phyloP scores from a whole-genome alignment of 2,113 vertebrate species.

The Cisticola juncidis region DNA sequence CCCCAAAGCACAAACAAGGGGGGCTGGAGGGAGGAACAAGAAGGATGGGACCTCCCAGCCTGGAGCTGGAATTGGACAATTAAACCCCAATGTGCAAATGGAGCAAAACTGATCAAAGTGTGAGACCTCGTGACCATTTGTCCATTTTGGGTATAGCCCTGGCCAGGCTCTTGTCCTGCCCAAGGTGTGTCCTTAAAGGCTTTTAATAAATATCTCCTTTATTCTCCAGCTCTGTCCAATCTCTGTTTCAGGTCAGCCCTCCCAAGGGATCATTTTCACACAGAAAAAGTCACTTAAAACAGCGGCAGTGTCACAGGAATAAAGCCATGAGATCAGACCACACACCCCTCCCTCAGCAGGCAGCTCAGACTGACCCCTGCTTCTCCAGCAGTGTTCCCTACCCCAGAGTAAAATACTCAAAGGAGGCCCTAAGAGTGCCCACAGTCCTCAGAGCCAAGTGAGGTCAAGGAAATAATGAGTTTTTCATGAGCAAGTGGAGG shows the following conservation, averaged over 20 bases:
- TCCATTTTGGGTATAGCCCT: neutral
- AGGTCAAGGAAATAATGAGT: neutral
- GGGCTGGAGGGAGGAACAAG: neutral
- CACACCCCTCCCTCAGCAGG: no score
- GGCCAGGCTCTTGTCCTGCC: neutral
- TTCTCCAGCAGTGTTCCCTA: neutral
- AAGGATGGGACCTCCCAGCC: neutral
- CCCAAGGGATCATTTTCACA: neutral
- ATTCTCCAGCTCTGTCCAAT: neutral
- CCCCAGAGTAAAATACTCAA: neutral
- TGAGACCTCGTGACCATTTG: neutral
- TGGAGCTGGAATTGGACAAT: neutral
- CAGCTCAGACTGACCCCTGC: neutral
- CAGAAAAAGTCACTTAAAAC: neutral
- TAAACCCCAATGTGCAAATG: neutral
- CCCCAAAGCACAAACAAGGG: neutral
- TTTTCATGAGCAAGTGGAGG: neutral
- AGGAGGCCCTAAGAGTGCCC: neutral
- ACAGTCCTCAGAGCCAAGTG: neutral
- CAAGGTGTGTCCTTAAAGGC: neutral
- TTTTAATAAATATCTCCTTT: neutral
- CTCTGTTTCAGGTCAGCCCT: neutral
- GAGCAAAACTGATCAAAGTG: neutral
- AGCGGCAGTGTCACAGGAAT: rapidly evolving
- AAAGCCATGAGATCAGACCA: rapidly evolving